phyloP scores from a whole-genome alignment of 35 echinoderm and acorn worm genomes.

The Heliocidaris tuberculata region DNA sequence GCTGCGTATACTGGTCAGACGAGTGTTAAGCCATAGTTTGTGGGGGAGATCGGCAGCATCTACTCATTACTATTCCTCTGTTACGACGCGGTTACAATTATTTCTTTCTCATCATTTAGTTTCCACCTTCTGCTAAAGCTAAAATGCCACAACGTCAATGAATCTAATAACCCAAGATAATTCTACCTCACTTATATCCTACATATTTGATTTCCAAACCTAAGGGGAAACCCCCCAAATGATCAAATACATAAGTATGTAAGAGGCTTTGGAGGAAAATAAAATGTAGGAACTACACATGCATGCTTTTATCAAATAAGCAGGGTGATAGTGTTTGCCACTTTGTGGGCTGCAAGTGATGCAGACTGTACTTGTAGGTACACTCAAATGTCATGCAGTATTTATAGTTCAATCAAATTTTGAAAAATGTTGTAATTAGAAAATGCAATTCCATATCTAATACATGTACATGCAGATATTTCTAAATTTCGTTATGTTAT shows the following conservation, averaged over 20 bases:
- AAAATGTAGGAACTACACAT: background rate
- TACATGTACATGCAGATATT: no score
- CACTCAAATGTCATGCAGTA: no score
- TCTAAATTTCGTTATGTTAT: no score
- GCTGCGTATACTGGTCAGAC: background rate
- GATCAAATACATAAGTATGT: no score
- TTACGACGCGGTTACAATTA: background rate
- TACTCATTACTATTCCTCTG: background rate
- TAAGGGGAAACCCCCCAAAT: background rate
- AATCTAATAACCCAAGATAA: background rate
- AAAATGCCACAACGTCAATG: background rate
- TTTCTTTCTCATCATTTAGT: background rate
- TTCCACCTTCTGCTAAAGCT: background rate
- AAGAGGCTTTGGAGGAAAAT: background rate
- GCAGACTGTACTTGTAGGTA: no score
- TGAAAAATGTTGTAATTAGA: no score
- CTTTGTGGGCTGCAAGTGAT: background rate
- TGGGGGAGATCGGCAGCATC: background rate
- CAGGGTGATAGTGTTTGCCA: background rate
- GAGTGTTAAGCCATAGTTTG: no score
- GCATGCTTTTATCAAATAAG: background rate
- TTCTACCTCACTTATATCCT: background rate
- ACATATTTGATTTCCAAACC: background rate
- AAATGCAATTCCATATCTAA: no score
- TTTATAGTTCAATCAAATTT: no score